Evolutionary conservation across 2,888 invertebrate genomes (phyloP).

Genomic region (Morpho helenor): DNA sequence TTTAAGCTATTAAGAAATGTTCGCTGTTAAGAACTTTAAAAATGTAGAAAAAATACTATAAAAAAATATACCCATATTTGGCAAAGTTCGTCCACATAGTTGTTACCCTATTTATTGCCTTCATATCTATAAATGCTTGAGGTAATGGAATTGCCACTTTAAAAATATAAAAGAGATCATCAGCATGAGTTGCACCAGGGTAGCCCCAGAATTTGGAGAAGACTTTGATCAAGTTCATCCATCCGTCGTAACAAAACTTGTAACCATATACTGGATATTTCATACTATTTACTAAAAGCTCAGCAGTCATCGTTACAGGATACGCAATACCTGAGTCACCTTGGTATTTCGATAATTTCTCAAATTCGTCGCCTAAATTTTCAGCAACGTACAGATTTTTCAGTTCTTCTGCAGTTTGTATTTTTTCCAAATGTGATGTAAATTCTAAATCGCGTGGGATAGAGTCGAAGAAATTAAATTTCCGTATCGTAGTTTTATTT

Average conservation of each 20-base stretch:
- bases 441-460: constrained; percentile 58
- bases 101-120: constrained; percentile 49
- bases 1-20: too few species aligned
- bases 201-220: constrained; percentile 40
- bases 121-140: constrained; percentile 40
- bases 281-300: constrained; percentile 42
- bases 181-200: constrained; percentile 67
- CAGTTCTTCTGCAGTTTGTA: constrained; percentile 40
- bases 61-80: constrained; percentile 64
- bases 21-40: background rate
- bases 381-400: constrained; percentile 63
- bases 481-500: constrained; percentile 52
- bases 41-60: too few species aligned
- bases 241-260: constrained; percentile 55
- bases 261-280: constrained; percentile 50
- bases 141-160: constrained; percentile 41
- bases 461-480: constrained; percentile 47
- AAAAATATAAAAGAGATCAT: constrained; percentile 69
- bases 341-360: constrained; percentile 53
- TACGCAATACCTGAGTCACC: constrained; percentile 59
- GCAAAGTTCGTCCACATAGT: constrained; percentile 68
- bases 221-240: constrained; percentile 56
- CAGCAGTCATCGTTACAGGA: constrained; percentile 49
- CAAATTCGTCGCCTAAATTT: constrained; percentile 48
- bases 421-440: constrained; percentile 40